Evolutionary conservation across 2,113 vertebrate genomes (phyloP), one percentile per base, ranked within the genome.

Genomic region (Aegithalos caudatus): DNA sequence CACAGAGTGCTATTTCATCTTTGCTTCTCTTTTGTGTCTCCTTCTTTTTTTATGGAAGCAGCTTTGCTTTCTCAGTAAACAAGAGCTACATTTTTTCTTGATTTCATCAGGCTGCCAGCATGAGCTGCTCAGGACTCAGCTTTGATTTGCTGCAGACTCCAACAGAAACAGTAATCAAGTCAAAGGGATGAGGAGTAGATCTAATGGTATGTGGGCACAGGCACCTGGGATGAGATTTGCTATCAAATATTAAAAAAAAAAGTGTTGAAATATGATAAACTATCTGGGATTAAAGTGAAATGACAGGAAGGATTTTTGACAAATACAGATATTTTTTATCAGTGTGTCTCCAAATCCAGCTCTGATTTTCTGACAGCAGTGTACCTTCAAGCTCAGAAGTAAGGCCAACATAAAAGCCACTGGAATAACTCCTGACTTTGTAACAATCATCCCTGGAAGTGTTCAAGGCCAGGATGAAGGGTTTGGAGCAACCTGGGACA

Each of bases 61-160:
- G 66, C 29, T 94, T 94, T 95, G 70, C 80, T 95, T 92, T 81
- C 70, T 94, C 86, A 82, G 10, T 82, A 94, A 91, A 87, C 86
- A 89, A 81, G 42, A 77, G 45, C 70, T 57, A 19, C 37, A 42
- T 88, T 87, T 89, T 91, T 88, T 35, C 86, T 80, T 82, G 77
- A 62, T 95, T 95, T 90, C 87, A 86, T 82, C 81, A 74, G 51
- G 54, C 25, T 54, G 78, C 69, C 78, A 92, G 84, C 76, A 38
- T 23, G 89, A 85, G 71, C 62, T 82, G 66, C 24, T 95, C 62
- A 66, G 87, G 42, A 54, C 54, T 65, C 29, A 66, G 82, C 64
- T 62, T 82, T 66, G 79, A 64, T 61, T 72, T 92, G 70, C 77
- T 84, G 83, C 65, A 71, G n/a, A 12, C 25, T 66, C 38, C 33